A percentile compares a stretch with the other conserved stretches of the same genome.
phyloP scores from a whole-genome alignment of 2,113 vertebrate species.

The Urocitellus parryii region DNA sequence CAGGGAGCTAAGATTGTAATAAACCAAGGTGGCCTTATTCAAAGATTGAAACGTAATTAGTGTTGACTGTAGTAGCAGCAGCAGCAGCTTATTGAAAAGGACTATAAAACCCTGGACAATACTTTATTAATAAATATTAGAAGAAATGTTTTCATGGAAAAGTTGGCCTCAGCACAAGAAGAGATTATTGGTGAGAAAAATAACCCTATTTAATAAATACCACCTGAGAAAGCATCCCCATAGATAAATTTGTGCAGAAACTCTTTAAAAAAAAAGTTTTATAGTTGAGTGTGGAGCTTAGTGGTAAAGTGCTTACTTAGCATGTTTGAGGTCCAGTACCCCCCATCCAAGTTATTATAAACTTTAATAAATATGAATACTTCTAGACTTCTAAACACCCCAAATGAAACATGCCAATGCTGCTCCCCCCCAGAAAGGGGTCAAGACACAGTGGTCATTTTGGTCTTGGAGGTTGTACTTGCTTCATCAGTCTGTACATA shows the following conservation, averaged over 20 bases:
- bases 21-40: slow-evolving; percentile 55
- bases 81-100: slow-evolving; percentile 12
- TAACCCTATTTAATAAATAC: slow-evolving; percentile 33
- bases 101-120: neutral
- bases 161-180: neutral
- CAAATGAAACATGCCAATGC: neutral
- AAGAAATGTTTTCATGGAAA: slow-evolving; percentile 54
- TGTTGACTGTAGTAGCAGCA: slow-evolving; percentile 29
- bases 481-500: neutral
- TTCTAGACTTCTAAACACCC: neutral
- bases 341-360: neutral
- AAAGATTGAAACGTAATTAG: slow-evolving; percentile 70
- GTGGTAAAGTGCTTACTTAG: neutral
- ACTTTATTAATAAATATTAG: slow-evolving; percentile 62
- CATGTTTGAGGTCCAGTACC: no score
- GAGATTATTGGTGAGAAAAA: slow-evolving; percentile 39
- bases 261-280: neutral
- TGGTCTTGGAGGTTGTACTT: fast-evolving
- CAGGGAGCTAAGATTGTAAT: slow-evolving; percentile 39
- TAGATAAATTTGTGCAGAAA: neutral
- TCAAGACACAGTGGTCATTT: neutral
- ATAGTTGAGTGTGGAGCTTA: neutral
- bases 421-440: neutral
- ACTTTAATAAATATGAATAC: neutral
- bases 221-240: neutral